Percentiles rank a stretch among this genome's conserved stretches.
Evolutionary conservation across 2,888 invertebrate species (phyloP).

Genomic region (Colletes collaris): DNA sequence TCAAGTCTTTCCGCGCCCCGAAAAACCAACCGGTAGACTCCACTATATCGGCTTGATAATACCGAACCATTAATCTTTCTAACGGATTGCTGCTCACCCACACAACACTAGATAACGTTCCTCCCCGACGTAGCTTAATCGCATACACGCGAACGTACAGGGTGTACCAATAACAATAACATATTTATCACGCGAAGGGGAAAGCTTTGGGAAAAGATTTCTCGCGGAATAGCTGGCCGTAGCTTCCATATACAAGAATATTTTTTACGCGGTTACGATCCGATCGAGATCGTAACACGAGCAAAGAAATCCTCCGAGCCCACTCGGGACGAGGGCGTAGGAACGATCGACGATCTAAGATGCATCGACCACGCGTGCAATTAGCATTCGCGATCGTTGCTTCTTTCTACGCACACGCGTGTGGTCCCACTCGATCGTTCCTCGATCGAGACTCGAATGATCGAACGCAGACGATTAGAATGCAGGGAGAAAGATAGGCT

Average conservation of each 20-base stretch:
- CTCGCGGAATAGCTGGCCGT: too few relatives aligned
- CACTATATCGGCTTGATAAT: constrained; percentile 55
- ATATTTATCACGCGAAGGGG: too few relatives aligned
- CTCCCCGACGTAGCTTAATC: constrained; percentile 52
- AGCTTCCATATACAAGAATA: too few relatives aligned
- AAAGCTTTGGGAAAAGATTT: too few relatives aligned
- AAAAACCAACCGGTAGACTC: constrained; percentile 47
- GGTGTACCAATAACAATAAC: too few relatives aligned
- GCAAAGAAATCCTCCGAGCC: too few relatives aligned
- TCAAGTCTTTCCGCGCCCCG: constrained; percentile 18
- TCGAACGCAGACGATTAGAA: constrained; percentile 20
- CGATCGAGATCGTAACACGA: too few relatives aligned
- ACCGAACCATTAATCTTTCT: constrained; percentile 66
- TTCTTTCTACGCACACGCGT: constrained; percentile 1
- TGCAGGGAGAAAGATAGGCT: neutral
- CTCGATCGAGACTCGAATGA: constrained; percentile 12
- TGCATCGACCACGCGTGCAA: constrained; percentile 31
- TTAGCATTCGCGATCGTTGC: constrained; percentile 27
- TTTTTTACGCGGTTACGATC: too few relatives aligned
- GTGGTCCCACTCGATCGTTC: constrained; percentile 26
- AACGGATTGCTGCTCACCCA: constrained; percentile 64
- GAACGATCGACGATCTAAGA: neutral
- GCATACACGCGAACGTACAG: constrained; percentile 9
- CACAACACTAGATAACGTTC: constrained; percentile 55
- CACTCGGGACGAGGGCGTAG: too few relatives aligned